Percentiles rank a stretch among this genome's conserved stretches.
These are phyloP conservation scores for Sus scrofa DNA, from an alignment of 2,113 vertebrate species.

Conservation along the genomic window DNA sequence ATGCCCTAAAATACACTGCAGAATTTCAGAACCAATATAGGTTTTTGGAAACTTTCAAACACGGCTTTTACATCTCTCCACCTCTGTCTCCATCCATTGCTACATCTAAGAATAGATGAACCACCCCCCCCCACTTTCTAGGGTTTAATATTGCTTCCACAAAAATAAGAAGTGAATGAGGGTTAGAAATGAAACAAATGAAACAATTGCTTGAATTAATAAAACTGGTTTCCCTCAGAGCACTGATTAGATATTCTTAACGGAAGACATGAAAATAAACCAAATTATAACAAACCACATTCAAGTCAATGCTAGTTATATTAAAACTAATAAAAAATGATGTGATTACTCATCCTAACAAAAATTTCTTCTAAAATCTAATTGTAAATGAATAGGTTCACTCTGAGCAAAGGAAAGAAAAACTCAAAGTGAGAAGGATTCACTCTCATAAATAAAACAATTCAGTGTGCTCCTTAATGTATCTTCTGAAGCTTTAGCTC, in stretches of 20 bases:
- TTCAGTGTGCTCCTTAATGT: background rate
- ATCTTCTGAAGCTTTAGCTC: background rate
- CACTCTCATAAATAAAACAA: background rate
- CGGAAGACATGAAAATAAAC: background rate
- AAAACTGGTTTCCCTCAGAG: constrained; percentile 28
- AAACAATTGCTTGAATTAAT: background rate
- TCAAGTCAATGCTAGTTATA: background rate
- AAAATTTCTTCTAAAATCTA: constrained; percentile 50
- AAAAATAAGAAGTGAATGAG: constrained; percentile 33
- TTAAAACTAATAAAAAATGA: constrained; percentile 48
- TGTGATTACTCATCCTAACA: background rate
- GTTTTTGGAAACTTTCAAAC: constrained; percentile 14
- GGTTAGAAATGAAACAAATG: constrained; percentile 24
- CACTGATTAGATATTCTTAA: constrained; percentile 21
- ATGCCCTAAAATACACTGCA: background rate
- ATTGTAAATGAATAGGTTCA: background rate
- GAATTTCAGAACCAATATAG: background rate
- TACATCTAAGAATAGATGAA: constrained; percentile 5
- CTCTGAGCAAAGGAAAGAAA: background rate
- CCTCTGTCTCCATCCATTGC: background rate
- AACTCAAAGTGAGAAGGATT: background rate
- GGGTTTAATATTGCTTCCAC: background rate
- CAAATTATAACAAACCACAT: background rate
- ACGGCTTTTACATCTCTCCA: background rate
- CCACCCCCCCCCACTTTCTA: background rate